Base-by-base conservation (phyloP, 1,140 invertebrate species). In the Choristoneura fumiferana region DNA sequence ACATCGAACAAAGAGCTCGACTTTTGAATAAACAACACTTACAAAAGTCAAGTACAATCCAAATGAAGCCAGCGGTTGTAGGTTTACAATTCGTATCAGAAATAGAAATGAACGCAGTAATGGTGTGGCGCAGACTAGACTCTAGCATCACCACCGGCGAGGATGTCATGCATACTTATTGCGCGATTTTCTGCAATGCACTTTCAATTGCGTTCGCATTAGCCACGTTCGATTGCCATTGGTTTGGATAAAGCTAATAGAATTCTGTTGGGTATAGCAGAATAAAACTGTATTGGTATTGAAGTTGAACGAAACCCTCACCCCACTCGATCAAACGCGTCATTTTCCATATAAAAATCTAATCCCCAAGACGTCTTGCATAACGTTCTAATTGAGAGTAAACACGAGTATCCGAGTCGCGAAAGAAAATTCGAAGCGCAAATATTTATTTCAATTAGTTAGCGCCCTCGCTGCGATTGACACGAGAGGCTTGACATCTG, bases 361-460 rank as follows among this genome's bases (percentile, higher is more conserved):
- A 49, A 49, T 29, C 22, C 18, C 18, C 17, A 4, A 29, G 43
- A 49, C 5, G 37, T n/a, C 12, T 49, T 22, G n/a, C 22, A 43
- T 33, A 33, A n/a, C 12, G 35, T 54, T 40, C 59, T 83, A 82
- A 87, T 81, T 82, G 74, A 73, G 63, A 70, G 60, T 56, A 35
- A 36, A 65, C 64, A 68, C 68, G 76, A 75, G 77, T 72, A 75
- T 74, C 69, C 29, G 34, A 54, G 66, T 73, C 60, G 65, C 58
- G 70, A 74, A 79, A 76, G 70, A 76, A 76, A 84, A 85, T 84
- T 80, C 71, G 67, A 76, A 62, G 65, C 67, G 76, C 78, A 86
- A 88, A 88, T 88, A 88, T 88, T 88, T 88, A 88, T 85, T 85
- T 86, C 81, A 88, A 85, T 88, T 84, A 86, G 76, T 59, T 59